Conservation (phyloP, 2,797 vertebrate species). For the Enteromius afrohamiltoni region DNA sequence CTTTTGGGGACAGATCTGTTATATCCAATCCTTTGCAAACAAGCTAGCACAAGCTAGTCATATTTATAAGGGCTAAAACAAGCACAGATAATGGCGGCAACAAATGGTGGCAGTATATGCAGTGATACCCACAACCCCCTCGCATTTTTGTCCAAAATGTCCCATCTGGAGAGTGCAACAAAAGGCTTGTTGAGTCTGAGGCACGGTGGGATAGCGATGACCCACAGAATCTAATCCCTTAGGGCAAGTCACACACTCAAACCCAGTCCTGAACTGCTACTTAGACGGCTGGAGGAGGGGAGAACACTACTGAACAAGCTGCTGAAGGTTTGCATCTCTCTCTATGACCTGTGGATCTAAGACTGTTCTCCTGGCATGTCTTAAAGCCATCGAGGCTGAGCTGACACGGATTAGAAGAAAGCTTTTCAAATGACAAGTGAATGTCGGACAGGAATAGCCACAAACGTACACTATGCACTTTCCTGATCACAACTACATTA, state of each 20-base stretch:
- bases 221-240: constrained; percentile 56
- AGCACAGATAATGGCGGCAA: constrained; percentile 1
- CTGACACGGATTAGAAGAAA: constrained; percentile 60
- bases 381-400: constrained; percentile 61
- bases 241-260: constrained; percentile 41
- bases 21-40: background rate
- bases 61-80: background rate
- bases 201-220: constrained; percentile 61
- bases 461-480: constrained; percentile 13
- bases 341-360: background rate
- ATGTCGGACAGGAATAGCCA: constrained; percentile 72
- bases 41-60: background rate
- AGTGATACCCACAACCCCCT: constrained; percentile 49
- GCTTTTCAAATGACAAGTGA: constrained; percentile 70
- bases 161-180: constrained; percentile 70
- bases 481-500: background rate
- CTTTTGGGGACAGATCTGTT: background rate
- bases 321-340: constrained; percentile 4
- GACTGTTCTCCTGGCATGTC: constrained; percentile 51
- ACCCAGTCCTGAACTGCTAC: constrained; percentile 38
- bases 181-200: constrained; percentile 60
- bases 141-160: constrained; percentile 43
- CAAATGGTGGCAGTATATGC: background rate
- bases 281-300: background rate
- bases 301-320: background rate